These are phyloP conservation scores for Listronotus oregonensis DNA, from an alignment of 1,140 invertebrate species.

Conservation along the genomic window DNA sequence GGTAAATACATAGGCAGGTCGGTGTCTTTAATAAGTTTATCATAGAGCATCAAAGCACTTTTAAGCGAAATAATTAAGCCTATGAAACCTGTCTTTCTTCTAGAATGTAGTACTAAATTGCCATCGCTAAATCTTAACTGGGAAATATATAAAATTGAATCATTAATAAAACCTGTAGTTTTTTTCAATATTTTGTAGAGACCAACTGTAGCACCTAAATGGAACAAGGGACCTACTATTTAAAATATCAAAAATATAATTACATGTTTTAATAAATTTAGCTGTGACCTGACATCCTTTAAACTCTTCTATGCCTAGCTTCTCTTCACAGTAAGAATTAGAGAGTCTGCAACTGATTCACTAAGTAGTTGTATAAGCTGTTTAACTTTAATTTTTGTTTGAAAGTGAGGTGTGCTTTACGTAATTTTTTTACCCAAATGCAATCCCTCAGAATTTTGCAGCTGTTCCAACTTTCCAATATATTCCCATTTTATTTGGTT, in stretches of 20 bases:
- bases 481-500: not conserved
- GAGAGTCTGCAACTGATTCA: slow-evolving; percentile 9
- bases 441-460: no score
- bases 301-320: slow-evolving; percentile 1
- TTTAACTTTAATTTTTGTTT: slow-evolving; percentile 8
- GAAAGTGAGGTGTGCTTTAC: no score
- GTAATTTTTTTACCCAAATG: slow-evolving; percentile 1
- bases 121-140: slow-evolving; percentile 10
- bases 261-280: slow-evolving; percentile 5
- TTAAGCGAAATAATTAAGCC: slow-evolving; percentile 1
- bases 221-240: slow-evolving; percentile 12
- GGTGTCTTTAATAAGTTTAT: not conserved
- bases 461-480: no score
- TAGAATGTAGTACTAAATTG: slow-evolving; percentile 5
- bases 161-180: slow-evolving; percentile 9
- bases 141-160: slow-evolving; percentile 5
- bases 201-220: not conserved
- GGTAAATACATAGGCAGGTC: not conserved
- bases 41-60: slow-evolving; percentile 4
- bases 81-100: not conserved
- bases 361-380: not conserved
- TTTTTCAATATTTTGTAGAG: slow-evolving; percentile 4
- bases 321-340: slow-evolving; percentile 2
- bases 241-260: slow-evolving; percentile 15
- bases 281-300: slow-evolving; percentile 3